Evolutionary conservation across 2,113 vertebrate genomes (phyloP).

Genomic region (Xiphias gladius): DNA sequence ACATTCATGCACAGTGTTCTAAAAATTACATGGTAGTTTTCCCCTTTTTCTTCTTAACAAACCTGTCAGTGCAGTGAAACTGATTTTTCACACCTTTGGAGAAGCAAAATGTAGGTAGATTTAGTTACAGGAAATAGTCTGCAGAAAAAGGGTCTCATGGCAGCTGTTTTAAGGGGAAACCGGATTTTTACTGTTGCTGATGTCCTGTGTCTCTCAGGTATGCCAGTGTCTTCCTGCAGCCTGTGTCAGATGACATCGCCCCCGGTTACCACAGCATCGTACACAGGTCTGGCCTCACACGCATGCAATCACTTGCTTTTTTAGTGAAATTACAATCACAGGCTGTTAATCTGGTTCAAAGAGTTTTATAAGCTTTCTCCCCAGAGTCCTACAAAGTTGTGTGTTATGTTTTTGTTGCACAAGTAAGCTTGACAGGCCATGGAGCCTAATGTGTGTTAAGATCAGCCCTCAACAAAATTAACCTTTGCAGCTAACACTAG

Average conservation of each 20-base stretch:
- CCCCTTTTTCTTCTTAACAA: not conserved
- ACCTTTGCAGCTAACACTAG: not conserved
- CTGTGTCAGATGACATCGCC: constrained; percentile 98
- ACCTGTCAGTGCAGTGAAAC: not conserved
- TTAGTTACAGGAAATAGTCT: not conserved
- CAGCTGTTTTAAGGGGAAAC: not conserved
- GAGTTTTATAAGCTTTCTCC: not conserved
- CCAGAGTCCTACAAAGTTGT: too few relatives aligned
- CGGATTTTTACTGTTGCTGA: not conserved
- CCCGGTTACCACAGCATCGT: constrained; percentile 99
- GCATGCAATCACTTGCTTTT: not conserved
- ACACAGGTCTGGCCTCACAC: constrained; percentile 89
- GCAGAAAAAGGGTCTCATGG: not conserved
- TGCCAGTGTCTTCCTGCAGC: constrained; percentile 98
- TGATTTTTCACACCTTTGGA: not conserved
- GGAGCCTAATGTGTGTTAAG: not conserved
- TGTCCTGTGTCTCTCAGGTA: constrained; percentile 84
- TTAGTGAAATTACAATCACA: not conserved
- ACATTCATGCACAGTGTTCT: not conserved
- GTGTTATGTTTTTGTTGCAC: too few relatives aligned
- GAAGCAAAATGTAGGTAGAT: not conserved
- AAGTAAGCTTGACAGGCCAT: too few relatives aligned
- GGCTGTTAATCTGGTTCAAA: not conserved
- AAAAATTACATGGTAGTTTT: not conserved
- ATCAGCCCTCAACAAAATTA: not conserved